Base-by-base conservation (phyloP, 2,113 vertebrate species). In the Athene noctua region DNA sequence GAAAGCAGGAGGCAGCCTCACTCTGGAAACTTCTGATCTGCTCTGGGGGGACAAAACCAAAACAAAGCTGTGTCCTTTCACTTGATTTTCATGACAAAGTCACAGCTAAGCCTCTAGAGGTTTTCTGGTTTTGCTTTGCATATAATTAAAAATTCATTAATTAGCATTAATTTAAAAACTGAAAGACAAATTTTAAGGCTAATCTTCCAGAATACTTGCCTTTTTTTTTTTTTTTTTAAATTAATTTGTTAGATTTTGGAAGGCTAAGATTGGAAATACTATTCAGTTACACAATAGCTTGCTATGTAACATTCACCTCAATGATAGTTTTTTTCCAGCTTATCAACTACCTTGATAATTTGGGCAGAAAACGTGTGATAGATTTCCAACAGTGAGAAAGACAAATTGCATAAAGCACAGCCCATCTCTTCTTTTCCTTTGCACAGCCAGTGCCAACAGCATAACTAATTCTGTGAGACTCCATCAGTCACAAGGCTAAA, bases 71-170 rank as follows among this genome's bases (percentile, higher is more conserved):
- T 55, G 79, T 46, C n/a, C 85, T 86, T 83, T 82, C 14, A 5
- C 62, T 92, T 1, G 2, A 25, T 93, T 82, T 93, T 92, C 71
- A 77, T 82, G 59, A 93, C 91, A 92, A 91, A 88, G 59, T 74
- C 88, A 93, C 38, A 78, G 88, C 58, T 86, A 91, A 97, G 87
- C 90, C 62, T 54, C 90, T 66, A 34, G 78, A 94, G 51, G 68
- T 80, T 96, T 92, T 80, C 44, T 96, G 44, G 38, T 22, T 88
- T 89, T 87, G 47, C 36, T 90, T 88, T 80, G 59, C 62, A 88
- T 78, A 8, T 87, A 90, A 96, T 96, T 94, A 94, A 95, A 85
- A 81, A 83, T 47, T 94, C 40, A 96, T 96, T 95, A 96, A 96
- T 94, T 94, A 94, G 73, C 51, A 87, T 82, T 96, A 75, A 85